A percentile compares a stretch with the other conserved stretches of the same genome.
Conservation (phyloP, 2,113 vertebrate genomes). For the Corythoichthys intestinalis region DNA sequence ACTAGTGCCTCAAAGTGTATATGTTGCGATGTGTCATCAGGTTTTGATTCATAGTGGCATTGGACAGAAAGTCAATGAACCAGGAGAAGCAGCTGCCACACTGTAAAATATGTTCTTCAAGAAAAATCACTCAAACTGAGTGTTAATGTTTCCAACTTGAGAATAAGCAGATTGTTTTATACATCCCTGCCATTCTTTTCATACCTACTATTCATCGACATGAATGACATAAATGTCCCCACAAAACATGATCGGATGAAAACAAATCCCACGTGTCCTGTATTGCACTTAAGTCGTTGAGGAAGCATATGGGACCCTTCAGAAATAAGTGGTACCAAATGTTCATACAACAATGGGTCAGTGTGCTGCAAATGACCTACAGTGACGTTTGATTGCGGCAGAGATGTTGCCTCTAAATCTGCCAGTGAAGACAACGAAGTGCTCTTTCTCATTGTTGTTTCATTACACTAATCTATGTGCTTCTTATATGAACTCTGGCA, state of each 20-base stretch:
- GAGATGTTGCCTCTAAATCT: constrained; percentile 23
- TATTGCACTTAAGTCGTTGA: constrained; percentile 16
- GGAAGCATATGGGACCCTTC: constrained; percentile 46
- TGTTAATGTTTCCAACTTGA: constrained; percentile 10
- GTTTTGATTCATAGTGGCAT: constrained; percentile 4
- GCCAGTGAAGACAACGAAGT: constrained; percentile 23
- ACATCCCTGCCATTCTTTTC: not conserved
- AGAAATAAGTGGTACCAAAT: constrained; percentile 70
- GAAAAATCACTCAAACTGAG: not conserved
- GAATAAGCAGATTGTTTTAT: constrained; percentile 16
- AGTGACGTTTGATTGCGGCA: constrained; percentile 23
- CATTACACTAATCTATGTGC: constrained; percentile 7
- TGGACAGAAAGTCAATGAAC: constrained; percentile 14
- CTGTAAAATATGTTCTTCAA: constrained; percentile 26
- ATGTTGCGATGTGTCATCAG: not conserved
- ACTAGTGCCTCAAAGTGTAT: too few species aligned
- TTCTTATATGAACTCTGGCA: constrained; percentile 4
- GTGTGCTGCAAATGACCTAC: constrained; percentile 48
- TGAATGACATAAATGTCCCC: constrained; percentile 24
- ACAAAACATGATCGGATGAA: constrained; percentile 40
- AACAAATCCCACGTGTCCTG: constrained; percentile 38
- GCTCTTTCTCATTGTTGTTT: constrained; percentile 8
- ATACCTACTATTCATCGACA: not conserved
- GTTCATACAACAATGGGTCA: constrained; percentile 68
- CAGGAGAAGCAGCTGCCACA: constrained; percentile 10